Conservation (phyloP, 2,888 invertebrate genomes). For the Epinotia nisella region DNA sequence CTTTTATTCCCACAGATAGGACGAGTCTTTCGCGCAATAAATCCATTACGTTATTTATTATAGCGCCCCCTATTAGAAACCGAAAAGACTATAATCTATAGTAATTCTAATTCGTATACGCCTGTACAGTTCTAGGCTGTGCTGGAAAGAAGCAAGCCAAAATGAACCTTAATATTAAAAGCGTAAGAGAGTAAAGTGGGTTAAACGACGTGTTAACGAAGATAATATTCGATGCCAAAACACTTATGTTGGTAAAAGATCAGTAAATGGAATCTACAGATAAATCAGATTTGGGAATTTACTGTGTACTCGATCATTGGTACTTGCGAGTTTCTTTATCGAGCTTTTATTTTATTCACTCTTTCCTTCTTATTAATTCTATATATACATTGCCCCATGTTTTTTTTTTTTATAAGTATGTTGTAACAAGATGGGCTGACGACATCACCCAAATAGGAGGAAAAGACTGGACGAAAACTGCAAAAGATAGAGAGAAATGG, state of each 20-base stretch:
- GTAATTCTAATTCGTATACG: not conserved
- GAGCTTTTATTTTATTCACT: not conserved
- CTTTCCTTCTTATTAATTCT: no score
- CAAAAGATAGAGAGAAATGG: no score
- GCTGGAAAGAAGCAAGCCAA: not conserved
- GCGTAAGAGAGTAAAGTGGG: not conserved
- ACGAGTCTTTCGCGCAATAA: not conserved
- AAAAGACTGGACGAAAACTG: no score
- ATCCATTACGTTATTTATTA: slow-evolving; percentile 4
- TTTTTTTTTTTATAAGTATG: no score
- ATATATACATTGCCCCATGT: no score
- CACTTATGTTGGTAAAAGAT: slow-evolving; percentile 16
- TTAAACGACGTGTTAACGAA: not conserved
- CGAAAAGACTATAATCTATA: not conserved
- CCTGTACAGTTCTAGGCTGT: not conserved
- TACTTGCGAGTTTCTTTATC: not conserved
- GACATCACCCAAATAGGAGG: no score
- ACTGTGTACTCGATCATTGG: not conserved
- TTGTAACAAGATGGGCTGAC: no score
- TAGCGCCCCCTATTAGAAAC: not conserved
- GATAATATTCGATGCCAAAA: slow-evolving; percentile 11
- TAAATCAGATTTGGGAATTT: not conserved
- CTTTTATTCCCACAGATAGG: no score
- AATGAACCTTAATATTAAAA: slow-evolving; percentile 1
- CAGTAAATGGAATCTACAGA: slow-evolving; percentile 1